Conservation (phyloP, 2,797 vertebrate species). For the Platyrinchus mystaceus region DNA sequence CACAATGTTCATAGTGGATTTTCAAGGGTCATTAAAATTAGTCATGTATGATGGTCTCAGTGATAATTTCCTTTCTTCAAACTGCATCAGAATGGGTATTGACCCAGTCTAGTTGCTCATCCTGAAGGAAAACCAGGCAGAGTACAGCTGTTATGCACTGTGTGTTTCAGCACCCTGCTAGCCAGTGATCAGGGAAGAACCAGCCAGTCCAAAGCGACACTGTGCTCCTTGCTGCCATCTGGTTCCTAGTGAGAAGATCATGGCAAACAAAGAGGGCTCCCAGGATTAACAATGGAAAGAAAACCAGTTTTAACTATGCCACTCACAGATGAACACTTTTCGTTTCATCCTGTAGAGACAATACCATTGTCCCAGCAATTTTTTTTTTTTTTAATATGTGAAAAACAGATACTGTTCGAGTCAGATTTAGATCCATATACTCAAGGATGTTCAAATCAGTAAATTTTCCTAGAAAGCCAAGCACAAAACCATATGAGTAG, state of each 20-base stretch:
- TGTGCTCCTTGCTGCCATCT: rapidly evolving
- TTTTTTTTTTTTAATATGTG: background rate
- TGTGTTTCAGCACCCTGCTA: background rate
- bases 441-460: background rate
- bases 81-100: background rate
- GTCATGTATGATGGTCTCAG: rapidly evolving
- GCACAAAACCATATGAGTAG: background rate
- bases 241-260: background rate
- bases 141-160: background rate
- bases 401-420: background rate
- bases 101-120: background rate
- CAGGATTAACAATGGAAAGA: background rate
- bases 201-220: background rate
- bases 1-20: background rate
- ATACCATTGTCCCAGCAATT: background rate
- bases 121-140: background rate
- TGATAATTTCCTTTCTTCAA: background rate
- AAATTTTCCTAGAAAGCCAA: background rate
- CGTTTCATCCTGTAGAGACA: background rate
- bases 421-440: background rate
- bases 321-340: background rate
- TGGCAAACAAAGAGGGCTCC: background rate
- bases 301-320: background rate
- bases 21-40: background rate
- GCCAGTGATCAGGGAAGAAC: background rate